Conservation (phyloP, 2,888 invertebrate species). For the Chydorus sphaericus region DNA sequence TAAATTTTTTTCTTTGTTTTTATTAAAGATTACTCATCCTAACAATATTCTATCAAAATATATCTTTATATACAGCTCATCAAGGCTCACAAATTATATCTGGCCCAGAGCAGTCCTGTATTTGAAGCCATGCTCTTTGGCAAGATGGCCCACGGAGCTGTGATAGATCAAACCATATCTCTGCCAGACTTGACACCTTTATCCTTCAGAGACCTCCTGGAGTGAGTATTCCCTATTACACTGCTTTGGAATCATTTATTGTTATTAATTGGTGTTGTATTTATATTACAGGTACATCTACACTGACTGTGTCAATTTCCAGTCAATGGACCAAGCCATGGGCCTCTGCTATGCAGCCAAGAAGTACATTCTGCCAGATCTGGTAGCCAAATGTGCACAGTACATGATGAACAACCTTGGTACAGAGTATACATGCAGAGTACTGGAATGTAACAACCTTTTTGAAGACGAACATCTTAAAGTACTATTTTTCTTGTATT, state of each 20-base stretch:
- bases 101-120: constrained; percentile 76
- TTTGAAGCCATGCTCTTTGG: constrained; percentile 81
- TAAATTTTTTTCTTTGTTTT: background rate
- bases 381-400: constrained; percentile 67
- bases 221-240: constrained; percentile 39
- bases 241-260: background rate
- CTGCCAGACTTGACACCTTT: constrained; percentile 72
- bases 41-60: too few relatives aligned
- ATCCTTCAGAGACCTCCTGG: constrained; percentile 63
- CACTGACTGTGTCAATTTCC: constrained; percentile 61
- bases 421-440: constrained; percentile 65
- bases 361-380: constrained; percentile 70
- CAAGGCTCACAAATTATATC: constrained; percentile 58
- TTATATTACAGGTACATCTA: constrained; percentile 66
- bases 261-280: constrained; percentile 2
- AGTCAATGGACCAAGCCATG: constrained; percentile 71
- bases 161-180: constrained; percentile 46
- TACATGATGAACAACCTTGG: constrained; percentile 67
- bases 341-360: constrained; percentile 77
- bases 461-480: constrained; percentile 69
- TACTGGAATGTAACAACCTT: constrained; percentile 69
- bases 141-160: constrained; percentile 60
- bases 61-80: constrained; percentile 44
- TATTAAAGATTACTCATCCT: background rate
- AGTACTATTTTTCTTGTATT: too few relatives aligned